These are phyloP conservation scores for Lepilemur septentrionalis DNA, from an alignment of 2,797 vertebrate genomes.

Conservation along the genomic window DNA sequence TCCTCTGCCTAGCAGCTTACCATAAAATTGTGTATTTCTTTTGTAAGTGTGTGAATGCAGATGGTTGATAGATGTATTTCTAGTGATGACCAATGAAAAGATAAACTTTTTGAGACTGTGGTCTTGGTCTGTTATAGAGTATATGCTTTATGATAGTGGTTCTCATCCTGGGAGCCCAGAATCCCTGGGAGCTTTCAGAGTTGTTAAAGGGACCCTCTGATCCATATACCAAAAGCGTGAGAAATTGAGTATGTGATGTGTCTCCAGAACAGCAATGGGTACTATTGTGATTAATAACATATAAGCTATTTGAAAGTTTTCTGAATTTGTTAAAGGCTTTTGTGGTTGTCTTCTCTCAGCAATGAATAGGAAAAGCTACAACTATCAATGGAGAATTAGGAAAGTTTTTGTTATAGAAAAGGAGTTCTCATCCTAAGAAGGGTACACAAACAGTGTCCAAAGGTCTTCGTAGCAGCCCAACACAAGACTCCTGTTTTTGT, in stretches of 20 bases:
- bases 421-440: neutral
- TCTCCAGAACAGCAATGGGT: neutral
- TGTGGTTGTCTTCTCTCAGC: neutral
- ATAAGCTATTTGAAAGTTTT: neutral
- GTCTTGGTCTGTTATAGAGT: neutral
- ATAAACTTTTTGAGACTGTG: neutral
- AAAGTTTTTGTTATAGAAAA: conserved; percentile 34
- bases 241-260: neutral
- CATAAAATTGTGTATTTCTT: conserved; percentile 35
- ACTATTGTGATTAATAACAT: neutral
- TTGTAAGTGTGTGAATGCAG: conserved; percentile 18
- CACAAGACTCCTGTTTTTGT: neutral
- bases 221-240: neutral
- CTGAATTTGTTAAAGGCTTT: conserved; percentile 11
- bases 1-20: neutral
- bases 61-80: conserved; percentile 14
- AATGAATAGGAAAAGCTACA: neutral
- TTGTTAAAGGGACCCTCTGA: neutral
- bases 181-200: neutral
- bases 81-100: neutral
- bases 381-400: neutral
- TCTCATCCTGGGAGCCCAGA: neutral
- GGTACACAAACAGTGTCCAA: neutral
- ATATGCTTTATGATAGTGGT: neutral
- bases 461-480: neutral